Base-by-base conservation (phyloP, 2,113 vertebrate genomes). In the Columba janthina region DNA sequence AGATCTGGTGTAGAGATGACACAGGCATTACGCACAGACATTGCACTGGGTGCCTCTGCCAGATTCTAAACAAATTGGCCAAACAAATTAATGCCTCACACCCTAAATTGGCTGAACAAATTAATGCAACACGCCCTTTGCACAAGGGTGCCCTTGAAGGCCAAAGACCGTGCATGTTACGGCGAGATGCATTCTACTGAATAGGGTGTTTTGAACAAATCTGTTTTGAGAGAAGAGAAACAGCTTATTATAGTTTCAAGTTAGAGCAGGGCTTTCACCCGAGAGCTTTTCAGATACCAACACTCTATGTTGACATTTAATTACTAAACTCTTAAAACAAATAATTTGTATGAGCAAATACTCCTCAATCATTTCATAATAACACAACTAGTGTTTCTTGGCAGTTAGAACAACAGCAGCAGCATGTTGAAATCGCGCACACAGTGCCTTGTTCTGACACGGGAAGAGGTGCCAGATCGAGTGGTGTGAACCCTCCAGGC, bases 281-380 rank as follows among this genome's bases (percentile, higher is more conserved):
- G 9, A 91, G 57, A 95, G 48, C 34, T 72, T 94, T 87, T 96
- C 76, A 62, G 42, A 57, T 70, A 94, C 54, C 7, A 66, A 42
- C 85, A 87, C 80, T 66, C 16, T 40, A 84, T 96, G 96, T 86
- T 93, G 79, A 96, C 88, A 88, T 96, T 96, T 93, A 91, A 89
- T 94, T 95, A 96, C 93, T 93, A 88, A 96, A 96, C 87, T 94
- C 93, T 97, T 97, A 94, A 94, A 97, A 97, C 93, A 96, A 97
- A 94, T 92, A 91, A 95, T 95, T 98, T 97, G 96, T 96, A 97
- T 97, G 96, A 96, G 96, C 97, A 98, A 97, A 98, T 97, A 94
- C 93, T 97, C 93, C 93, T 86, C 85, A 78, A 94, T 86, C 83
- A 81, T 98, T 98, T 98, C 98, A 67, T 96, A 97, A 98, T 92